Base-by-base conservation (phyloP, 2,888 invertebrate genomes). In the Nezara viridula region DNA sequence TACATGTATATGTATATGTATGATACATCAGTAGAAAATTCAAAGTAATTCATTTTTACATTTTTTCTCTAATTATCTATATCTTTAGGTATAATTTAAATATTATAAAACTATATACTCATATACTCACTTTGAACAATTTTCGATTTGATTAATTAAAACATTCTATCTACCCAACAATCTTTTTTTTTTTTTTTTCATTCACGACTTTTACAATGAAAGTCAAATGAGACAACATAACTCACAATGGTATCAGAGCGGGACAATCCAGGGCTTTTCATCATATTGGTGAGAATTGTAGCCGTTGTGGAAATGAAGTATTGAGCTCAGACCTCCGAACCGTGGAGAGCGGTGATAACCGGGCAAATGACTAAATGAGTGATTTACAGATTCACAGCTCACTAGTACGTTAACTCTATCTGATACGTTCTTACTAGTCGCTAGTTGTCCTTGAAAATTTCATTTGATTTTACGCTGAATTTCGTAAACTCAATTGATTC, bases 271-370 rank as follows among this genome's bases (percentile, higher is more conserved):
- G 19, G 37, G 66, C 66, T 19, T 73, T 73, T 73, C 66, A 73
- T 73, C 66, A 73, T 27, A 60, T 73, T 37, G 66, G 32, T 37
- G 66, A 21, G 66, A 73, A 73, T 73, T 73, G 66, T 37, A 73
- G 27, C 16, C 66, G 66, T 73, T 73, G 66, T 73, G 6, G 66
- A 21, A 73, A 73, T 73, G 66, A 73, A 73, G 66, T 66, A 66
- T 66, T 66, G 66, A 32, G 66, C 32, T 7, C 3, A 66, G 21
- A 19, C 32, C 66, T 27, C 16, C 19, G 32, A 60, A 32, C 66
- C 5, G 66, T 21, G 66, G 66, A 1, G 66, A 27, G 32, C 32
- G 66, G 37, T 73, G 66, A 73, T 73, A 73, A 73, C 66, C 32
- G 66, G 10, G 32, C 66, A 73, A 37, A 32, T 73, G 32, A 32